These are phyloP conservation scores for Hystrix cristata DNA, from an alignment of 2,113 vertebrate genomes.

Conservation along the genomic window DNA sequence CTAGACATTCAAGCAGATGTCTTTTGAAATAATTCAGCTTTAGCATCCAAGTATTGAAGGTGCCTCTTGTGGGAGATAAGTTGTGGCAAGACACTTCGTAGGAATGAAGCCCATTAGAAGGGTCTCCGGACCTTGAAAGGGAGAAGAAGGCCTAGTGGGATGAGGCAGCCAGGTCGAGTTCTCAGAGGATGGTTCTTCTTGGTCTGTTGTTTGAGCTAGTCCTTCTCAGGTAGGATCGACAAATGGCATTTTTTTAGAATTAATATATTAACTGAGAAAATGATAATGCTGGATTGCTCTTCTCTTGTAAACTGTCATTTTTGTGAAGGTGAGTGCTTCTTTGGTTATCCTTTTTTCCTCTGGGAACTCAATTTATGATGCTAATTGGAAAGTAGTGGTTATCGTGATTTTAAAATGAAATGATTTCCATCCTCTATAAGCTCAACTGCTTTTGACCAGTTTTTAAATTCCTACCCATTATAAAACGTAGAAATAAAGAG, in stretches of 20 bases:
- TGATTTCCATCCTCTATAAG: slow-evolving; percentile 12
- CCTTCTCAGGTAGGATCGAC: background rate
- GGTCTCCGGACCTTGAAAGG: background rate
- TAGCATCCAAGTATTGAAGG: background rate
- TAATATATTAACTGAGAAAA: background rate
- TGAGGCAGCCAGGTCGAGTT: rapidly evolving
- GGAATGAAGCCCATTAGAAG: background rate
- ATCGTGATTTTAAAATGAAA: slow-evolving; percentile 21
- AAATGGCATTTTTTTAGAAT: background rate
- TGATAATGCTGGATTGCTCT: background rate
- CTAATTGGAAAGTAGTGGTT: background rate
- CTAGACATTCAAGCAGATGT: background rate
- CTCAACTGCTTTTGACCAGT: background rate
- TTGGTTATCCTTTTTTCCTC: background rate
- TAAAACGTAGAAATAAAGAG: background rate
- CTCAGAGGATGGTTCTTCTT: background rate
- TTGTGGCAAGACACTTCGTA: background rate
- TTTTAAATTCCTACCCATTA: background rate
- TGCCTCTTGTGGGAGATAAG: background rate
- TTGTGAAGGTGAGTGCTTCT: background rate
- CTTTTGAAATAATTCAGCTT: background rate
- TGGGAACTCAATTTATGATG: background rate
- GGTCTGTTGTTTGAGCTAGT: background rate
- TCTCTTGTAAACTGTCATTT: background rate
- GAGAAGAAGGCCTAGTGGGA: background rate